phyloP scores from a whole-genome alignment of 2,113 vertebrate genomes.

The Chaetodon auriga region DNA sequence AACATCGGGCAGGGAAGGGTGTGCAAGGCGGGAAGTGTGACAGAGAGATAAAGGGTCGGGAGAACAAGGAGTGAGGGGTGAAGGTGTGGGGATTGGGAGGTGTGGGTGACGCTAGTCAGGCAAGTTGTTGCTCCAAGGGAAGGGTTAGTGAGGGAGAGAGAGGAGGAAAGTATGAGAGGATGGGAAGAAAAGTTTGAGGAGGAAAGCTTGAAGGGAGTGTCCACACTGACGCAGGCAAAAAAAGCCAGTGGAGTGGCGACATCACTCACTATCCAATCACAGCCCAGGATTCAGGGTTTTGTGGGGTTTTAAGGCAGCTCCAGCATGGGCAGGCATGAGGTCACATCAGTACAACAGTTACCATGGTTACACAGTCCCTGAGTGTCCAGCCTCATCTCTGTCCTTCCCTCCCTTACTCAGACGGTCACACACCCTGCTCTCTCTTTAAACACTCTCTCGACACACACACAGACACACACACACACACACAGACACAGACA shows the following conservation, averaged over 20 bases:
- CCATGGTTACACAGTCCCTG: slow-evolving; percentile 44
- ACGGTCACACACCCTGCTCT: slow-evolving; percentile 5
- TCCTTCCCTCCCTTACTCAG: slow-evolving; percentile 2
- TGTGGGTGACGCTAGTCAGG: not conserved
- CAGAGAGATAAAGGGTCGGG: not conserved
- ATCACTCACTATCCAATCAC: slow-evolving; percentile 59
- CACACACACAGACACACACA: not conserved
- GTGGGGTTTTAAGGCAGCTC: slow-evolving; percentile 43
- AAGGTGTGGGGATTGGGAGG: not conserved
- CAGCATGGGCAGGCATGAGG: slow-evolving; percentile 45
- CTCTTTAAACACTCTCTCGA: not conserved
- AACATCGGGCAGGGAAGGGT: slow-evolving; percentile 6
- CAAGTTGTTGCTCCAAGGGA: not conserved
- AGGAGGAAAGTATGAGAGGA: not conserved
- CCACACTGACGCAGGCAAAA: slow-evolving; percentile 26
- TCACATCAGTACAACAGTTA: slow-evolving; percentile 55
- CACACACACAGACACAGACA: not conserved
- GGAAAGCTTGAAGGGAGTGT: slow-evolving; percentile 32
- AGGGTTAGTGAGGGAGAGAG: not conserved
- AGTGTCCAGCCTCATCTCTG: slow-evolving; percentile 17
- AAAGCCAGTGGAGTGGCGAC: slow-evolving; percentile 25
- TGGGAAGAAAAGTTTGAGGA: slow-evolving; percentile 13
- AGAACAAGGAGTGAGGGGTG: not conserved
- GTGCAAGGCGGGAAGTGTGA: not conserved
- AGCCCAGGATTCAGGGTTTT: slow-evolving; percentile 57